Evolutionary conservation across 2,888 invertebrate species (phyloP).

Genomic region (Sinelater perroti): DNA sequence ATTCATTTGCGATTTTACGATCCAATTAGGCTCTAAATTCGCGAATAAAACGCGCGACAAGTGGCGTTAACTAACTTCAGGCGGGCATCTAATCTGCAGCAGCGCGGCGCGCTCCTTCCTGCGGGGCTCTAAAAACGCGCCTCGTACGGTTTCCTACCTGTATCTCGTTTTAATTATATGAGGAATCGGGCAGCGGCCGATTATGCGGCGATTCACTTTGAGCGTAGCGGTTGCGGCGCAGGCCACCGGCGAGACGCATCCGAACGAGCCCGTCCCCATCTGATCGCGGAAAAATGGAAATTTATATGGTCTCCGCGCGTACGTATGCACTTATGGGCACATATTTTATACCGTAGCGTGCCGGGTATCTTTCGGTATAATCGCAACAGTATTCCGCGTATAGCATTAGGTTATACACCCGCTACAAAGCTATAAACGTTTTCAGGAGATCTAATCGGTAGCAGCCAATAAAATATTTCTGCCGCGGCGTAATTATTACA

Average conservation of each 20-base stretch:
- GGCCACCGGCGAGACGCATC: conserved; percentile 23
- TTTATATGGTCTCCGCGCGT: conserved; percentile 23
- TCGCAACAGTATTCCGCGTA: conserved; percentile 21
- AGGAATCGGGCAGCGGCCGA: too few relatives aligned
- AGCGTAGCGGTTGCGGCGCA: conserved; percentile 10
- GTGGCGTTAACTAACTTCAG: too few relatives aligned
- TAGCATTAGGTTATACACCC: conserved; percentile 21
- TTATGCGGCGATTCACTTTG: too few relatives aligned
- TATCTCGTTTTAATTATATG: too few relatives aligned
- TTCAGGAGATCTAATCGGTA: conserved; percentile 4
- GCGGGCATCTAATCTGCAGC: not conserved
- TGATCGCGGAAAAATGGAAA: conserved; percentile 31
- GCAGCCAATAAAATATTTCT: conserved; percentile 17
- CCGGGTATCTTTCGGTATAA: conserved; percentile 25
- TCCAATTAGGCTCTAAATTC: conserved; percentile 9
- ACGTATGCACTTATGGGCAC: conserved; percentile 25
- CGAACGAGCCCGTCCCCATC: conserved; percentile 33
- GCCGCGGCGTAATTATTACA: conserved; percentile 6
- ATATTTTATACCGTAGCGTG: conserved; percentile 26
- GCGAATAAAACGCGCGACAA: conserved; percentile 1
- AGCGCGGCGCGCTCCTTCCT: too few relatives aligned
- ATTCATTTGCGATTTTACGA: conserved; percentile 5
- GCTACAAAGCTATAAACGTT: conserved; percentile 22
- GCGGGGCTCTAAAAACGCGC: too few relatives aligned
- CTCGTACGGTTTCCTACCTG: too few relatives aligned